Evolutionary conservation across 2,888 invertebrate genomes (phyloP), one percentile per base, ranked within the genome.

Genomic region (Oasisia sp.): DNA sequence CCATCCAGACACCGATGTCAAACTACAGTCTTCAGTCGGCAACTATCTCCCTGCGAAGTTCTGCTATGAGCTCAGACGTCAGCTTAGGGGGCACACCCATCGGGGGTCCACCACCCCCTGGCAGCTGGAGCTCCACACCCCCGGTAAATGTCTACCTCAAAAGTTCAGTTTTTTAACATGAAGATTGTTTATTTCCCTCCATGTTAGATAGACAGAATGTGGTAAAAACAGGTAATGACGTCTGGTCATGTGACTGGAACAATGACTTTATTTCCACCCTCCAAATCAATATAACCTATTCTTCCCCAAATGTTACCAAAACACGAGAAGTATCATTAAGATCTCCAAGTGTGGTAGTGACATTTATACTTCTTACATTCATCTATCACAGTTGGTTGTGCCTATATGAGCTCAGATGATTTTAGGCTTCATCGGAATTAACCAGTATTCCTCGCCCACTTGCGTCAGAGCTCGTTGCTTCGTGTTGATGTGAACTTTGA

Each of bases 1-100:
- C 93, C 93, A 91, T 90, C 92, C 38, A 92, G 93, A 91, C 92
- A 12, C 93, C 94, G 27, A 93, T 91, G 91, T 91, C 91, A 27
- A 32, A n/a, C 44, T 91, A 91, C 90, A 90, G 90, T 32, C 90
- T 90, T 32, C 38, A 32, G 44, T 90, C 90, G n/a, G 44, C 90
- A 14, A 90, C 90, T 90, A 90, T 44, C 44, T 90, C 90, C 32
- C 32, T 32, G 90, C 90, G 90, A 19, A 90, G 90, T 27, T 90
- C 90, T 2, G 90, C 90, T 32, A 90, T 90, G 90, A n/a, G n/a
- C 27, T 38, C 90, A 32, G 38, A 90, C 14, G 32, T 38, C 7
- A 32, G 38, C 90, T 44, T 27, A n/a, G 90, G 44, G 19, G 38
- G 38, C n/a, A 90, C 90, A 27, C 90, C 90, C 32, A 8, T 90